Percentiles rank a stretch among this genome's conserved stretches.
Evolutionary conservation across 2,797 vertebrate genomes (phyloP).

Genomic region (Melanotaenia maccullochi): DNA sequence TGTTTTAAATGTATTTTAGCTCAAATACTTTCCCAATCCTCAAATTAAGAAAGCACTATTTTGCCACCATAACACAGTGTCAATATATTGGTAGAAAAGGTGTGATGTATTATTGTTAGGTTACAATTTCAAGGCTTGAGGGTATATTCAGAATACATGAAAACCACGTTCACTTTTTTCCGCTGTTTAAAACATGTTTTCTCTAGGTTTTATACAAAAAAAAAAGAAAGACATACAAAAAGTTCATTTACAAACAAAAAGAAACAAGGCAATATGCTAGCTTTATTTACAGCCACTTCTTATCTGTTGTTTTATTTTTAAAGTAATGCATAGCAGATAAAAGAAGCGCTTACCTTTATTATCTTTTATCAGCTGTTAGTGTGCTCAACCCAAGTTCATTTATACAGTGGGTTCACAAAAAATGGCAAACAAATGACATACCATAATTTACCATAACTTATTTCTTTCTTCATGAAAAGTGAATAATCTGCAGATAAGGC

Average conservation of each 20-base stretch:
- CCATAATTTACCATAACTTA: slow-evolving; percentile 82
- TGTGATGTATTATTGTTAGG: slow-evolving; percentile 91
- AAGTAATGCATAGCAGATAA: slow-evolving; percentile 92
- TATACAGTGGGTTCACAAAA: slow-evolving; percentile 77
- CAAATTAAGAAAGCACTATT: slow-evolving; percentile 77
- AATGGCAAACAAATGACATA: slow-evolving; percentile 76
- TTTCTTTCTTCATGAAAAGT: slow-evolving; percentile 71
- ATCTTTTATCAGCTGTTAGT: slow-evolving; percentile 71
- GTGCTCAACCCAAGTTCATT: slow-evolving; percentile 78
- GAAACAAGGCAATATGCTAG: slow-evolving; percentile 96
- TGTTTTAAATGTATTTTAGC: slow-evolving; percentile 87
- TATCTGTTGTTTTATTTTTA: slow-evolving; percentile 51
- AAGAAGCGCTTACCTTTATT: slow-evolving; percentile 82
- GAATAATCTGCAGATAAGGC: slow-evolving; percentile 94
- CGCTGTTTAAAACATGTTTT: slow-evolving; percentile 89
- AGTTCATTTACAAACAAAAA: slow-evolving; percentile 99
- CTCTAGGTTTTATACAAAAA: slow-evolving; percentile 94
- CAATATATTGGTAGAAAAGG: slow-evolving; percentile 89
- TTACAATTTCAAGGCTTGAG: slow-evolving; percentile 95
- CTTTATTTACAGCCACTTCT: slow-evolving; percentile 94
- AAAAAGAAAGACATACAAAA: slow-evolving; percentile 97
- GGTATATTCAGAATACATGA: slow-evolving; percentile 95
- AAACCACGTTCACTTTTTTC: slow-evolving; percentile 75
- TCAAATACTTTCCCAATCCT: slow-evolving; percentile 84
- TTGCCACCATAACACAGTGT: slow-evolving; percentile 84